These are phyloP conservation scores for Himalopsyche phryganea DNA, from an alignment of 1,140 invertebrate species.

Conservation along the genomic window DNA sequence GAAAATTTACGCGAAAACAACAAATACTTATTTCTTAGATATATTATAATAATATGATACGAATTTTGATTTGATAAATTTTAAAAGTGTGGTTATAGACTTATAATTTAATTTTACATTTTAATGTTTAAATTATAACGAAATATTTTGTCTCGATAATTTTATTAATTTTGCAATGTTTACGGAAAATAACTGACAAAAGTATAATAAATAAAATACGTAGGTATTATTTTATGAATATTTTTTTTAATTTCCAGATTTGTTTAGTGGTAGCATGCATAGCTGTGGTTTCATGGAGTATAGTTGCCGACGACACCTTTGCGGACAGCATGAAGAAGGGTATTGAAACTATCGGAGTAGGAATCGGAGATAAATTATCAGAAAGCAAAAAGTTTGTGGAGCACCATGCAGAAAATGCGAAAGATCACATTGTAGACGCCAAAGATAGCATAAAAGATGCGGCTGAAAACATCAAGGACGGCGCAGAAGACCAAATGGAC, in stretches of 20 bases:
- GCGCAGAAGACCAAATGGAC: slow-evolving; percentile 22
- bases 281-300: neutral
- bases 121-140: too few species aligned
- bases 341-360: slow-evolving; percentile 10
- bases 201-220: too few species aligned
- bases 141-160: too few species aligned
- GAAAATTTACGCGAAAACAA: too few species aligned
- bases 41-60: too few species aligned
- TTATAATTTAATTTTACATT: too few species aligned
- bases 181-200: too few species aligned
- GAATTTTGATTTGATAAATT: too few species aligned
- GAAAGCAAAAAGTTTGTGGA: slow-evolving; percentile 18
- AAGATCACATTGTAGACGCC: slow-evolving; percentile 11
- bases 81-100: too few species aligned
- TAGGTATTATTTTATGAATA: too few species aligned
- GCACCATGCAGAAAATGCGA: slow-evolving; percentile 12
- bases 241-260: neutral
- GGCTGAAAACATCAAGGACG: slow-evolving; percentile 9
- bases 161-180: too few species aligned
- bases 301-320: slow-evolving; percentile 22
- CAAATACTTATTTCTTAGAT: too few species aligned
- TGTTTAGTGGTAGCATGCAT: neutral
- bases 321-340: slow-evolving; percentile 20
- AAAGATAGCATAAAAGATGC: slow-evolving; percentile 14
- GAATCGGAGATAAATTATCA: slow-evolving; percentile 14